Percentiles rank a stretch among this genome's conserved stretches.
Conservation (phyloP, 1,140 invertebrate species). For the Bombus huntii region DNA sequence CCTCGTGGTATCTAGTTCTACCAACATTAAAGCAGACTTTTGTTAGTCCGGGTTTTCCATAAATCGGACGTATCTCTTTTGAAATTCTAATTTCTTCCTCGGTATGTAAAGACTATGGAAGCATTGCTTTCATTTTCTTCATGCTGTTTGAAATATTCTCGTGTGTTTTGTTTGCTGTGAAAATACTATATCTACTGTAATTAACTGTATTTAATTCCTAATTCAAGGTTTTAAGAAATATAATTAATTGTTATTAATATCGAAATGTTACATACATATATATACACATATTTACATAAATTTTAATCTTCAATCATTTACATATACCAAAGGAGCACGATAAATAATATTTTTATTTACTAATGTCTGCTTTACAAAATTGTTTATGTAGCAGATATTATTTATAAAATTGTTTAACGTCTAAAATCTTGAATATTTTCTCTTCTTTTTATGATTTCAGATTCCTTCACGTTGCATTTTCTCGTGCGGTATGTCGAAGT, state of each 20-base stretch:
- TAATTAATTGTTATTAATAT: neutral
- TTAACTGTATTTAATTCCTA: too few relatives aligned
- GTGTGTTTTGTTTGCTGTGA: neutral
- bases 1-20: too few relatives aligned
- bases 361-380: neutral
- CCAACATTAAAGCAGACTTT: neutral
- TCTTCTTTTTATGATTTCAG: neutral
- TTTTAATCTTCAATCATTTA: neutral
- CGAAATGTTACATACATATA: neutral
- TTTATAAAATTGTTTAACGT: too few relatives aligned
- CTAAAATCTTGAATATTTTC: neutral
- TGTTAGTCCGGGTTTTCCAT: neutral
- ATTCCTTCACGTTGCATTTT: neutral
- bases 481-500: neutral
- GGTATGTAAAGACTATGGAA: neutral
- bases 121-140: neutral
- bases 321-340: neutral
- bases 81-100: conserved; percentile 16
- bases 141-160: neutral
- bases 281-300: neutral
- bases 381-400: neutral
- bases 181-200: neutral
- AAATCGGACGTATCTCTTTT: neutral
- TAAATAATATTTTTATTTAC: neutral
- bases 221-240: neutral